Evolutionary conservation across 2,113 vertebrate species (phyloP), one percentile per base, ranked within the genome.

Genomic region (Sander lucioperca): DNA sequence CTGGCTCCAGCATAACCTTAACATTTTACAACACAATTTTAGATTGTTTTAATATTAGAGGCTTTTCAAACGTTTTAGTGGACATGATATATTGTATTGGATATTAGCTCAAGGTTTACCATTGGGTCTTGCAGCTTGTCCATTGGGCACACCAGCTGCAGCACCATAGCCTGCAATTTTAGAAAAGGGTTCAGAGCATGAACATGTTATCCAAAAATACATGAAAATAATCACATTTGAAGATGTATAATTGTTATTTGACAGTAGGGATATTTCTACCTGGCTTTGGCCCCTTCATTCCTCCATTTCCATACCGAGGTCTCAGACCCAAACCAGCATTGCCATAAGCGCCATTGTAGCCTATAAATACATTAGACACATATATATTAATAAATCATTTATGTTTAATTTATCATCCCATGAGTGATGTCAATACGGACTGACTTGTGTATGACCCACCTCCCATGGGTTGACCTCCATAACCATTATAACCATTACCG

Each of bases 211-310:
- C 1, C n/a, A 71, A 51, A 27, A 68, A 14, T 11, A 43, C 1
- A 66, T 27, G 1, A 69, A 7, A 33, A 62, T 23, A 25, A 50
- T 2, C 4, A 62, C 19, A 13, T 54, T 39, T 9, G 1, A 2
- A 33, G 0, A 56, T 33, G 63, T 23, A 0, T 18, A 0, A 18
- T 50, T 50, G 53, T 27, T 3, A 39, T 2, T 45, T 9, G 12
- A 39, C 56, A 80, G 50, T 16, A 5, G 10, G 2, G 5, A 33
- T 30, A 16, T 13, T 30, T 11, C 3, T 33, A 94, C 94, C 92
- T 88, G 66, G 82, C 33, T 79, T 88, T 0, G 82, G 90, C 62
- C 93, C 91, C 75, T 94, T 95, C 80, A 88, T 83, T 33, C 92
- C 89, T 39, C 80, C 87, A 71, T 86, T 88, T 65, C 86, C 88